Base-by-base conservation (phyloP, 2,888 invertebrate genomes). In the Gymnosoma rotundatum region DNA sequence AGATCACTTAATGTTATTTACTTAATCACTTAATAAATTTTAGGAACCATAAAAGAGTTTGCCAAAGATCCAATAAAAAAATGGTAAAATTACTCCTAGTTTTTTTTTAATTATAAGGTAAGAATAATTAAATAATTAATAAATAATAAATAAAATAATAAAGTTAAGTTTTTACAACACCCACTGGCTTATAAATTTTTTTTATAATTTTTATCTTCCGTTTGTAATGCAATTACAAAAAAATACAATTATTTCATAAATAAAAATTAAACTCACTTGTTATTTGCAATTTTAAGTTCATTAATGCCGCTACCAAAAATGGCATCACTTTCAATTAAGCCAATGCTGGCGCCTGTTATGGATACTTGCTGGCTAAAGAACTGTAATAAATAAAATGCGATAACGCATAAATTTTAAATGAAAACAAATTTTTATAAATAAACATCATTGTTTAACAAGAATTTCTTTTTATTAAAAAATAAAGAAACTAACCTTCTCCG, bases 281-380 rank as follows among this genome's bases (percentile, higher is more conserved):
- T 92, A 14, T 89, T 88, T 0, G 86, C 86, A n/a, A 92, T 85
- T 20, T 90, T 88, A 6, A 92, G 78, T 54, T 88, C 90, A 21
- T 89, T 88, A 8, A 92, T 92, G 74, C 92, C 92, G 82, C 91
- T 92, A 25, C 91, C 91, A 74, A 88, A 89, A 70, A 92, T 92
- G 1, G 92, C 92, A 78, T 91, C 88, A 32, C 88, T 90, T 61
- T 92, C 91, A 50, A 92, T 92, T 12, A 87, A 88, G 7, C 90
- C 90, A 21, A 92, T 92, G 48, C 88, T 87, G 14, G 89, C 90
- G 78, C 88, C 89, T 36, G 89, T 90, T 73, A 92, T 89, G 21
- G 90, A 90, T 2, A 92, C 89, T 64, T 89, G 88, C 5, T 90
- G 86, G 73, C 92, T 91, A 14, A 86, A 86, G 38, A 90, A 87